Percentiles rank a stretch among this genome's conserved stretches.
These are phyloP conservation scores for Tanytarsus gracilentus DNA, from an alignment of 2,888 invertebrate species.

Conservation along the genomic window DNA sequence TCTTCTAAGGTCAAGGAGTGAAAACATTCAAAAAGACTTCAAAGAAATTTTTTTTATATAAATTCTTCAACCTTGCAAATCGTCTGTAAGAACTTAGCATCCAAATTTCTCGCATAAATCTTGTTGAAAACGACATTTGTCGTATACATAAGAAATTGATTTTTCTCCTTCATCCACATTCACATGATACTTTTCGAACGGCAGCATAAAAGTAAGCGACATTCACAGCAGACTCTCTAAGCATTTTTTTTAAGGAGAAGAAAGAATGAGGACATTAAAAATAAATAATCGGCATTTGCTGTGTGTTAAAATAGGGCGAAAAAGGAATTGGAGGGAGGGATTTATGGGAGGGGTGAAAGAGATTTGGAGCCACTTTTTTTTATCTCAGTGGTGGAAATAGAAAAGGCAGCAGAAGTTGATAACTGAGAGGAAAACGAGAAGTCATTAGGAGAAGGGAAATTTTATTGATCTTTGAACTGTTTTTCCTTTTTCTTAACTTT, in stretches of 20 bases:
- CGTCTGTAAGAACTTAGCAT: too few relatives aligned
- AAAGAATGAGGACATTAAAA: slow-evolving; percentile 12
- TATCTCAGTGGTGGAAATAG: not conserved
- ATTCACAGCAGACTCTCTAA: not conserved
- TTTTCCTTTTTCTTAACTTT: not conserved
- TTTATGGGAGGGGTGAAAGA: not conserved
- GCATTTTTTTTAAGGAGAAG: not conserved
- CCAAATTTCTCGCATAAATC: not conserved
- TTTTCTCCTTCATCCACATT: not conserved
- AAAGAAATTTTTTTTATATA: too few relatives aligned
- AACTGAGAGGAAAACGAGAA: not conserved
- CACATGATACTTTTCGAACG: not conserved
- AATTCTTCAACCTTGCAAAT: too few relatives aligned
- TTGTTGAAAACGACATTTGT: not conserved
- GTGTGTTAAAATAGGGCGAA: not conserved
- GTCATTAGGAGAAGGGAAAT: not conserved
- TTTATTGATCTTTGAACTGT: not conserved
- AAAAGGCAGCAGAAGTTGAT: too few relatives aligned
- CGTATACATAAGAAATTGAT: not conserved
- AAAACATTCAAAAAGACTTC: too few relatives aligned
- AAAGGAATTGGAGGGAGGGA: not conserved
- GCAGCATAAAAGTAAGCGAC: not conserved
- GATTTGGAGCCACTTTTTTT: not conserved
- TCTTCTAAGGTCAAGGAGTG: not conserved
- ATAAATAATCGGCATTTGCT: slow-evolving; percentile 21